Conservation (phyloP, 2,113 vertebrate genomes). For the Panthera tigris region DNA sequence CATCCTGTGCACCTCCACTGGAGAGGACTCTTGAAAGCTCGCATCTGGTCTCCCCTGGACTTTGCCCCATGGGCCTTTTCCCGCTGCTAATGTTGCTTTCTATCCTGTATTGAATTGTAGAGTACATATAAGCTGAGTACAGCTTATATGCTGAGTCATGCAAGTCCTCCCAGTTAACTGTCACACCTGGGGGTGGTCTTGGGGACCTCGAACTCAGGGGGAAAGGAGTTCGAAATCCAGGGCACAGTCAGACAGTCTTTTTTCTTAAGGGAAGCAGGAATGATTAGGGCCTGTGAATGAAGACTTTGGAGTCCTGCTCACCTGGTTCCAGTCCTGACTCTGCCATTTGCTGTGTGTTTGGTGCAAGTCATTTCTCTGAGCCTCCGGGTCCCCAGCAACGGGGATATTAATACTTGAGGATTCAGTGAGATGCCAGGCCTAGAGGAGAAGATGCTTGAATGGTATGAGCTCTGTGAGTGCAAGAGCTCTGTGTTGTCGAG, state of each 20-base stretch:
- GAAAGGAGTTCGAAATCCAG: not conserved
- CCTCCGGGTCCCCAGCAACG: not conserved
- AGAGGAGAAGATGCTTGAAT: not conserved
- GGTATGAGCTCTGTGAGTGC: fast-evolving
- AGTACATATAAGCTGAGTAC: not conserved
- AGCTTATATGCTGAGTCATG: not conserved
- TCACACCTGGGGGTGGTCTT: not conserved
- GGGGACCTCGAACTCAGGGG: not conserved
- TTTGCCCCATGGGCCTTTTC: not conserved
- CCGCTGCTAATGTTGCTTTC: not conserved
- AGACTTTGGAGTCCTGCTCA: not conserved
- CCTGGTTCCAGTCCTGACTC: not conserved
- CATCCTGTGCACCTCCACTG: too few species aligned
- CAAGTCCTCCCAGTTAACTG: not conserved
- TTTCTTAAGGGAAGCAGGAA: not conserved
- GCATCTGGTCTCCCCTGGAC: not conserved
- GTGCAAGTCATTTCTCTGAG: not conserved
- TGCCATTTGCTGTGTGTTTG: not conserved
- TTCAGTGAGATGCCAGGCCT: not conserved
- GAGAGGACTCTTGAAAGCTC: not conserved
- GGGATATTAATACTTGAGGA: not conserved
- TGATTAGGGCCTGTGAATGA: not conserved
- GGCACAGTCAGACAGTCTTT: not conserved
- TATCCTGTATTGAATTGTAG: not conserved
- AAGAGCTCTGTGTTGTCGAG: fast-evolving